Conservation (phyloP, 2,797 vertebrate genomes). For the Rhinophrynus dorsalis region DNA sequence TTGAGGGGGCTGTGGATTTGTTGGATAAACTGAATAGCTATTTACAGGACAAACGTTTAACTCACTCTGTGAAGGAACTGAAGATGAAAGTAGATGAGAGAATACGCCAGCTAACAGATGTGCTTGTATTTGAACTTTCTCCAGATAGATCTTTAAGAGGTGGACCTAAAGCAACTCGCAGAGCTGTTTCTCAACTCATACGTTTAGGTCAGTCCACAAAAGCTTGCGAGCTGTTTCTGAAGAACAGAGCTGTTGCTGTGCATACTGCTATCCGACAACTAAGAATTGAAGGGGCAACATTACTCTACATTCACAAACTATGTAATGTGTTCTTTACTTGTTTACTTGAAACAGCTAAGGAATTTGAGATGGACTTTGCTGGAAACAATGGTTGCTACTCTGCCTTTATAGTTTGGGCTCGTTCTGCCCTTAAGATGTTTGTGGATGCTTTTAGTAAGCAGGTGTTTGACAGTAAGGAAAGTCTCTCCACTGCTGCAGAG, state of each 20-base stretch:
- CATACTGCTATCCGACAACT: conserved; percentile 94
- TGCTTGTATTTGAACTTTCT: conserved; percentile 93
- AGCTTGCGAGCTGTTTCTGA: conserved; percentile 92
- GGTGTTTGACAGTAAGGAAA: conserved; percentile 97
- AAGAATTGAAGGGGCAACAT: conserved; percentile 92
- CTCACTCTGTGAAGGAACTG: conserved; percentile 82
- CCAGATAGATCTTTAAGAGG: conserved; percentile 90
- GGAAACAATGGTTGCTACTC: conserved; percentile 94
- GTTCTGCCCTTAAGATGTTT: conserved; percentile 88
- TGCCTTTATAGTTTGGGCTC: conserved; percentile 94
- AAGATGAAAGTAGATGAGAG: conserved; percentile 84
- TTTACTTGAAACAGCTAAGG: conserved; percentile 90
- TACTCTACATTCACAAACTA: conserved; percentile 97
- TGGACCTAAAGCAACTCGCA: conserved; percentile 87
- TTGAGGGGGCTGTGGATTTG: conserved; percentile 94
- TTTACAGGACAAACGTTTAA: conserved; percentile 81
- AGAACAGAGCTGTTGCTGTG: conserved; percentile 89
- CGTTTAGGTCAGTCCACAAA: conserved; percentile 95
- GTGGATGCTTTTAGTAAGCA: conserved; percentile 97
- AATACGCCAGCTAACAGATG: conserved; percentile 89
- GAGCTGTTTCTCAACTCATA: conserved; percentile 93
- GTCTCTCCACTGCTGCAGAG: conserved; percentile 90
- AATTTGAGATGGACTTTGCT: conserved; percentile 93
- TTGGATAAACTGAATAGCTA: conserved; percentile 90
- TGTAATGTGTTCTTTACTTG: conserved; percentile 98